Percentiles rank a stretch among this genome's conserved stretches.
These are phyloP conservation scores for Ceuthmochares aereus DNA, from an alignment of 2,113 vertebrate genomes.

Conservation along the genomic window DNA sequence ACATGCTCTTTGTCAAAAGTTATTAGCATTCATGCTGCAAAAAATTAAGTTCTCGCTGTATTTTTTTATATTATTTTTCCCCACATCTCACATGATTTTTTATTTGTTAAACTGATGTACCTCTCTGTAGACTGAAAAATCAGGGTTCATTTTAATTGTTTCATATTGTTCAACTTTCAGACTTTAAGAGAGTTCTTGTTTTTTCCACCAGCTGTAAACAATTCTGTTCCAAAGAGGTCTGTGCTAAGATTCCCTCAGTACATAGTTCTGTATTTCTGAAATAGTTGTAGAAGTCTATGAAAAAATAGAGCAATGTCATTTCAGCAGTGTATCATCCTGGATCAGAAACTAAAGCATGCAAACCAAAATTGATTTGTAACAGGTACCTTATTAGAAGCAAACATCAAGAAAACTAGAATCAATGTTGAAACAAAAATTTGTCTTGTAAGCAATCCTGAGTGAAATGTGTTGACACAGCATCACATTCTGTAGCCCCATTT, in stretches of 20 bases:
- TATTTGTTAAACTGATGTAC: not conserved
- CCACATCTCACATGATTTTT: not conserved
- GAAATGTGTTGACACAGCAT: slow-evolving; percentile 99
- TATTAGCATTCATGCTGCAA: not conserved
- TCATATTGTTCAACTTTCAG: not conserved
- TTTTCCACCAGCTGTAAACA: slow-evolving; percentile 27
- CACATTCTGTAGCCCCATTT: slow-evolving; percentile 88
- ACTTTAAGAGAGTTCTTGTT: not conserved
- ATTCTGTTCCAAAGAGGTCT: not conserved
- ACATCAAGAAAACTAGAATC: slow-evolving; percentile 88
- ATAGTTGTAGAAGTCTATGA: slow-evolving; percentile 53
- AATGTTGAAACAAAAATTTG: slow-evolving; percentile 97
- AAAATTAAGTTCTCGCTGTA: not conserved
- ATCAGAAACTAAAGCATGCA: slow-evolving; percentile 81
- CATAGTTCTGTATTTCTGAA: slow-evolving; percentile 35
- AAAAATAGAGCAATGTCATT: slow-evolving; percentile 71
- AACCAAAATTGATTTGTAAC: slow-evolving; percentile 86
- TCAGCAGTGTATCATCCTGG: slow-evolving; percentile 70
- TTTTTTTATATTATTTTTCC: not conserved
- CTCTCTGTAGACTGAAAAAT: not conserved
- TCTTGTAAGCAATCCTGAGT: slow-evolving; percentile 98
- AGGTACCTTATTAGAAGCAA: slow-evolving; percentile 88
- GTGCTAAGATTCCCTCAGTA: slow-evolving; percentile 26
- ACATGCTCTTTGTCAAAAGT: not conserved
- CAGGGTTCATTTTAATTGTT: not conserved